phyloP scores from a whole-genome alignment of 2,888 invertebrate species.

The Aporophyla lueneburgensis region DNA sequence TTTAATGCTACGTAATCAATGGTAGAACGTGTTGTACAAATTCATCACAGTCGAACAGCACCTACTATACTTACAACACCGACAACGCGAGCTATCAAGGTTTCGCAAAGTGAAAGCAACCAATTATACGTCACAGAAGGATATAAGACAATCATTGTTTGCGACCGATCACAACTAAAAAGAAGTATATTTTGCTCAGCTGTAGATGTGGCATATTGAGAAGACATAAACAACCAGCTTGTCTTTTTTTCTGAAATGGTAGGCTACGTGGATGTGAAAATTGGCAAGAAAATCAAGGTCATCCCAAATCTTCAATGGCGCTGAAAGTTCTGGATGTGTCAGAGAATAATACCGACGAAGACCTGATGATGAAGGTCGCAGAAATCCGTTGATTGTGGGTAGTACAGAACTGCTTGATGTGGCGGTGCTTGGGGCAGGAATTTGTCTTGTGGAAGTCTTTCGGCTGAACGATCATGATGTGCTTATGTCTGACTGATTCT shows the following conservation, averaged over 20 bases:
- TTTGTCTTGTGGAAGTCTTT: neutral
- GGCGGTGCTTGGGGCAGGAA: neutral
- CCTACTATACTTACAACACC: neutral
- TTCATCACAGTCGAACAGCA: neutral
- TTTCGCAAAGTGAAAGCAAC: neutral
- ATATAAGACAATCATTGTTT: neutral
- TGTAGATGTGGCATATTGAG: neutral
- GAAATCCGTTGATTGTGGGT: no score
- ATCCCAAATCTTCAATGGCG: neutral
- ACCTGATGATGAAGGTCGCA: no score
- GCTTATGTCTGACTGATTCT: neutral
- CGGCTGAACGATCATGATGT: no score
- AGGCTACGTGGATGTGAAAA: neutral
- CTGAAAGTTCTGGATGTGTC: neutral
- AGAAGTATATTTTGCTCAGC: neutral
- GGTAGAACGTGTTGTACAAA: constrained; percentile 11
- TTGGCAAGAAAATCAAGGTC: neutral
- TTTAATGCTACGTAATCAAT: neutral
- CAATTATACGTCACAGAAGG: neutral
- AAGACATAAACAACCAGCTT: neutral
- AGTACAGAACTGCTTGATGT: neutral
- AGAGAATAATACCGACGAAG: neutral
- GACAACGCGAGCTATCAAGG: neutral
- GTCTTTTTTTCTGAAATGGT: neutral
- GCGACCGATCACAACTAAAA: no score